Percentiles rank a stretch among this genome's conserved stretches.
Conservation (phyloP, 2,797 vertebrate species). For the Muscicapa striata region DNA sequence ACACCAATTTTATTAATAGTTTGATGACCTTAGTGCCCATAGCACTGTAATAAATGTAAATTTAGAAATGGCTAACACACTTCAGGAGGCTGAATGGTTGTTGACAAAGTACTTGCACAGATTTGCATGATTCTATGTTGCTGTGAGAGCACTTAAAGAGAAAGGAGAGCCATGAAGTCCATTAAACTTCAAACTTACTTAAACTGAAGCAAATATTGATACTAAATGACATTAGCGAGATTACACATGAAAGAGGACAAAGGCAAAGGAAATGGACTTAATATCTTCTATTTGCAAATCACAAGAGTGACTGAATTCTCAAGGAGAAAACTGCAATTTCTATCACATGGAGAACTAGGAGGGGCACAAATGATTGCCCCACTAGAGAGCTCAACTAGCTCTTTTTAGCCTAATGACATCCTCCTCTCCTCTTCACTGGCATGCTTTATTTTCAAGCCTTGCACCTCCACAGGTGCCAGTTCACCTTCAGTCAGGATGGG, state of each 20-base stretch:
- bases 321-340: not conserved
- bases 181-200: not conserved
- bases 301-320: not conserved
- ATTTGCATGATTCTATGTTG: not conserved
- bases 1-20: not conserved
- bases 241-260: not conserved
- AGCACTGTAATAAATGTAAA: not conserved
- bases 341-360: not conserved
- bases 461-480: accelerated
- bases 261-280: not conserved
- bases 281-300: not conserved
- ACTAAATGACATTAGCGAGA: not conserved
- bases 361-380: not conserved
- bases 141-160: not conserved
- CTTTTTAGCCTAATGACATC: not conserved
- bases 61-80: not conserved
- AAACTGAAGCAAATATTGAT: not conserved
- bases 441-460: not conserved
- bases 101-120: slow-evolving; percentile 7
- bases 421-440: not conserved
- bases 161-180: not conserved
- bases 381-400: not conserved
- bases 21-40: not conserved
- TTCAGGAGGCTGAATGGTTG: not conserved
- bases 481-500: not conserved